Base-by-base conservation (phyloP, 2,888 invertebrate genomes). In the Neoscelio sp. region DNA sequence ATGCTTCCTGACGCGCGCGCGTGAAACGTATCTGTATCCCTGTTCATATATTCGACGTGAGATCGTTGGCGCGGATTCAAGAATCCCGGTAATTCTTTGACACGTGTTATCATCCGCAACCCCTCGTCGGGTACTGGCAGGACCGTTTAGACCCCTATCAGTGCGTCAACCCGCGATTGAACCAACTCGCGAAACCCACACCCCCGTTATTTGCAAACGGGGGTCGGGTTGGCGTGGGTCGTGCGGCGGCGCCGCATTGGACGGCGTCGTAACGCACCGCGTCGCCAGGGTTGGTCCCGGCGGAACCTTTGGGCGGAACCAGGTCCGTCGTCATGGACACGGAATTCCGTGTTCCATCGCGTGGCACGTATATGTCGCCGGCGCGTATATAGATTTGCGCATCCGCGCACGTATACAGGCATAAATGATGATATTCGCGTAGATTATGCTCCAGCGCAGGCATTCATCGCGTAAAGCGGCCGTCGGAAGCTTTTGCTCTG, bases 271-370 rank as follows among this genome's bases (percentile, higher is more conserved):
- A 82, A 83, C 85, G 83, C 82, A 81, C 65, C 35, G 44, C 84
- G 82, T 79, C 82, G 80, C 71, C 70, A 73, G 84, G 87, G 87
- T 89, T 87, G 89, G 87, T 60, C 82, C 78, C 58, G 67, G 56
- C n/a, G 28, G 18, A 18, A 50, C 8, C 42, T 28, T 80, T 81
- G 86, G 89, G 89, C 89, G 89, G 84, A 74, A 77, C 84, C 84
- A 62, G 50, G 48, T 6, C 54, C 84, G 88, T 89, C 86, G 73
- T 85, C 86, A 86, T 87, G 88, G 86, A 65, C 71, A 84, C 79
- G 67, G 80, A 68, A 75, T 67, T 74, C 62, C 48, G 62, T 23
- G 23, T 23, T 23, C 23, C 23, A 23, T 23, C 23, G 70, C 71
- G 74, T 60, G 74, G 70, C 52, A 48, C 50, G 26, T 54, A 35